Conservation (phyloP, 2,888 invertebrate genomes). For the Alentia gelatinosa region DNA sequence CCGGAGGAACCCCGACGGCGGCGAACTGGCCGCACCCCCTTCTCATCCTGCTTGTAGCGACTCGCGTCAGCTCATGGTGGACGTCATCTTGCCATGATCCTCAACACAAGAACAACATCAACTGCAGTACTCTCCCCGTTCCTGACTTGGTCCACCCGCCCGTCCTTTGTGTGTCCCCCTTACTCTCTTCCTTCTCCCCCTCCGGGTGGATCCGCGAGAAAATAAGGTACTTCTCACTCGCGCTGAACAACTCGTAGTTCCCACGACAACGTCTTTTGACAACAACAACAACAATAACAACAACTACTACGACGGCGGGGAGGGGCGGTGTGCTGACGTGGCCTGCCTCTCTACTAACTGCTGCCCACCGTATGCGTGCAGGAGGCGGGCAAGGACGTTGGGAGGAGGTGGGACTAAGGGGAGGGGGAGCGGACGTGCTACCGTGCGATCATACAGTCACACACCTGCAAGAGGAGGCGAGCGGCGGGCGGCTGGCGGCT, state of each 20-base stretch:
- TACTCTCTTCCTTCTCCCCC: not conserved
- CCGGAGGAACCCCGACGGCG: not conserved
- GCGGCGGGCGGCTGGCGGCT: not conserved
- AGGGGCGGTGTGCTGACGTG: no score
- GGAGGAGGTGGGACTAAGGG: not conserved
- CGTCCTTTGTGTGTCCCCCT: not conserved
- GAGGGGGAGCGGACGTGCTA: not conserved
- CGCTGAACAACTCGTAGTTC: no score
- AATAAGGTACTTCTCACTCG: no score
- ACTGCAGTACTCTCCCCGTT: no score
- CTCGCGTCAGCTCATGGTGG: not conserved
- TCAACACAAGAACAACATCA: no score
- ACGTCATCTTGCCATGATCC: not conserved
- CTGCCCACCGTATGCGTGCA: not conserved
- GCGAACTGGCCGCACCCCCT: slow-evolving; percentile 25
- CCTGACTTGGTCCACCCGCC: not conserved
- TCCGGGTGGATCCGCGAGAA: no score
- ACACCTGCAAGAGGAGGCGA: not conserved
- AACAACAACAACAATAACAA: no score
- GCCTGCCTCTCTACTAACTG: not conserved
- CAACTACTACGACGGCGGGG: no score
- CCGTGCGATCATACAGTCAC: not conserved
- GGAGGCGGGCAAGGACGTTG: not conserved
- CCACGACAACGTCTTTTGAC: no score
- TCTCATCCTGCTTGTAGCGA: slow-evolving; percentile 14